These are phyloP conservation scores for Illadopsis cleaveri DNA, from an alignment of 2,113 vertebrate species.

Conservation along the genomic window DNA sequence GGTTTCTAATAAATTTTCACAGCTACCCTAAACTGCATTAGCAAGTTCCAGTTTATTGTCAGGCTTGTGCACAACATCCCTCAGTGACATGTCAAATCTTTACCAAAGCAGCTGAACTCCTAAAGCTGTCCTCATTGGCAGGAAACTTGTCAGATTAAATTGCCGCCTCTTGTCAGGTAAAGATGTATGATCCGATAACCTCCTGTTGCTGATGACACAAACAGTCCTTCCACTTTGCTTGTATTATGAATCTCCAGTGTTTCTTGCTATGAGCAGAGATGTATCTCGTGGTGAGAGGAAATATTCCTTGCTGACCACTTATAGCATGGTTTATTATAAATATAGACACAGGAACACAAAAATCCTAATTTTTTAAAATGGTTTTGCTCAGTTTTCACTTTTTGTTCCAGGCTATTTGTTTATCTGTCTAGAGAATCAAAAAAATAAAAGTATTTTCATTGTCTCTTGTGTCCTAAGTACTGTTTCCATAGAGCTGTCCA, in stretches of 20 bases:
- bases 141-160: constrained; percentile 75
- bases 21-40: constrained; percentile 73
- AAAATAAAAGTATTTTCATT: background rate
- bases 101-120: constrained; percentile 57
- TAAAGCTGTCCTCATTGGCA: constrained; percentile 69
- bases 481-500: background rate
- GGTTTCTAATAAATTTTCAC: constrained; percentile 79
- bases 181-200: constrained; percentile 54
- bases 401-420: background rate
- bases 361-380: fast-evolving
- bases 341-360: background rate
- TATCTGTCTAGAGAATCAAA: background rate
- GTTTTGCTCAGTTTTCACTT: background rate
- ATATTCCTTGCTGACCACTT: background rate
- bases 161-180: constrained; percentile 71
- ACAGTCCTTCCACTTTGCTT: constrained; percentile 19
- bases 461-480: background rate
- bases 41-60: constrained; percentile 71
- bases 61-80: constrained; percentile 57
- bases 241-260: constrained; percentile 9
- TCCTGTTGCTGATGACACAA: constrained; percentile 42
- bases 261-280: background rate
- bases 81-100: constrained; percentile 68
- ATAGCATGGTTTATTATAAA: background rate
- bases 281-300: background rate